phyloP scores from a whole-genome alignment of 2,113 vertebrate species.

The Xyliphius kryptos region DNA sequence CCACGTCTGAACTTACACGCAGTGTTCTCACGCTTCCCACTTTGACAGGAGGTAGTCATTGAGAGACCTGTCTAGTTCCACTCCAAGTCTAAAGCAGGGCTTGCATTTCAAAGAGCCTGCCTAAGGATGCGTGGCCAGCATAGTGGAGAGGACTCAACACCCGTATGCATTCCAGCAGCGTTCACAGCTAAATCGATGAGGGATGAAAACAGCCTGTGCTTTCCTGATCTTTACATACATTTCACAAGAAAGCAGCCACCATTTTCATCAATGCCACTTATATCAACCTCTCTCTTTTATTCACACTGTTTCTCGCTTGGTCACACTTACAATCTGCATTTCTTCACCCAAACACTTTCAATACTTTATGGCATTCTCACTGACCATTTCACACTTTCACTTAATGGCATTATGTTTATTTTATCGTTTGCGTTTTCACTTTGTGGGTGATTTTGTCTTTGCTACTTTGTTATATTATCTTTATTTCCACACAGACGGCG shows the following conservation, averaged over 20 bases:
- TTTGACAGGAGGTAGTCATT: background rate
- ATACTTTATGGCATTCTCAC: background rate
- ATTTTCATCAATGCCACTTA: conserved; percentile 15
- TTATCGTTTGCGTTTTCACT: background rate
- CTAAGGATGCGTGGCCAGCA: background rate
- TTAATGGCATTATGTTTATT: background rate
- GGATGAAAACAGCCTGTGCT: conserved; percentile 14
- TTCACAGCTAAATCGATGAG: conserved; percentile 24
- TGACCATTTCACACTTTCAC: conserved; percentile 4
- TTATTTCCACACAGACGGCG: conserved; percentile 7
- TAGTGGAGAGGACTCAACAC: background rate
- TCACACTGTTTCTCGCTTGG: conserved; percentile 3
- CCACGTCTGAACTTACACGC: background rate
- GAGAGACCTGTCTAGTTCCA: conserved; percentile 1
- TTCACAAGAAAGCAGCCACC: conserved; percentile 15
- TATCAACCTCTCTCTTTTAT: conserved; percentile 19
- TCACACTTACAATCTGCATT: background rate
- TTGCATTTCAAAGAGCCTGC: conserved; percentile 13
- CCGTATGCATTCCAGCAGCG: conserved; percentile 1
- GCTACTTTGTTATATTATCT: conserved; percentile 6
- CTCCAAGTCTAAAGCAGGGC: background rate
- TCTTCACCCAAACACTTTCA: background rate
- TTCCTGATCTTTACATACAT: conserved; percentile 26
- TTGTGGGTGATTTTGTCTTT: background rate
- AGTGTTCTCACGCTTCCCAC: background rate